Base-by-base conservation (phyloP, 2,888 invertebrate species). In the Luperina testacea region DNA sequence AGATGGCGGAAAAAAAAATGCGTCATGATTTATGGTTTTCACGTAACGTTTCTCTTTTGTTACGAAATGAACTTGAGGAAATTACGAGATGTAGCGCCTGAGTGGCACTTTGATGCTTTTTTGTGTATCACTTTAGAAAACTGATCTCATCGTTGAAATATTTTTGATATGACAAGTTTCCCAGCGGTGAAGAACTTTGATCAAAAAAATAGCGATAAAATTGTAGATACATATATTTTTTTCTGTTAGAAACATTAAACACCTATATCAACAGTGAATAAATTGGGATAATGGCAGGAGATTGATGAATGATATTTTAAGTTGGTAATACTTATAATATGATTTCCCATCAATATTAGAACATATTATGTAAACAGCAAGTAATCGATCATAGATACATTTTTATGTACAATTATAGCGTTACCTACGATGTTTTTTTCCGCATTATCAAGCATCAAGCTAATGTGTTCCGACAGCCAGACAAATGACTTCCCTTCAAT, bases 381-480 rank as follows among this genome's bases (percentile, higher is more conserved):
- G 27, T 63, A 69, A 74, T 80, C 64, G 65, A 71, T 67, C 45
- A 45, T 65, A 53, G 3, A 71, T n/a, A 67, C 24, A 75, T 67
- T 59, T 51, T 32, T 27, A 76, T 15, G 15, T 75, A 64, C 11
- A 74, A 53, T 57, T 72, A 80, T 72, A 57, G 64, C 64, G 53
- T 73, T 65, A n/a, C n/a, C n/a, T n/a, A 65, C 63, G 81, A 70
- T 79, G 79, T 85, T 80, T 87, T 77, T 81, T 87, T 77, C 80
- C 76, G 61, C 79, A 76, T 78, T 78, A 81, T 82, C 75, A 77
- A 77, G 72, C 81, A 63, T 71, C 72, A 78, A 67, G 51, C 81
- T 90, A 90, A 90, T 89, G 90, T 84, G 86, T 90, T 90, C 89
- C 83, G 90, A 85, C 90, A 80, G 83, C 53, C 83, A 88, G 88